Evolutionary conservation across 2,888 invertebrate genomes (phyloP), one percentile per base, ranked within the genome.

Genomic region (Parthenolecanium corni): DNA sequence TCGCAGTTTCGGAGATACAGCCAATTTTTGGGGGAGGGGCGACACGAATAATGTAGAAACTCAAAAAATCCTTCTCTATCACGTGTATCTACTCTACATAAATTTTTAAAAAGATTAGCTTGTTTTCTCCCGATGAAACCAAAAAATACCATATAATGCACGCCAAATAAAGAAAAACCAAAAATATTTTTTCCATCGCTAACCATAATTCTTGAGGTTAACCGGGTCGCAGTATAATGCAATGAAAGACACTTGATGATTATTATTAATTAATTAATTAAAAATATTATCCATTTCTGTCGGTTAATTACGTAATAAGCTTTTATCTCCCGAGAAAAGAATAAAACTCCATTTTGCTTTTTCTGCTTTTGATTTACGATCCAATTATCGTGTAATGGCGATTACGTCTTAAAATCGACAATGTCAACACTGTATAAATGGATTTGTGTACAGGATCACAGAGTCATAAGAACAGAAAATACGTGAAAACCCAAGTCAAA

Each of bases 261-360:
- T 57, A 57, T 57, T 57, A 57, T 57, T 57, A 57, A 57, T 57
- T 56, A 56, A 56, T 56, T 57, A 57, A 57, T 57, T 57, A 57
- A 31, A 57, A 57, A 42, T 42, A 42, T 57, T 57, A 57, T 47
- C 57, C 46, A 57, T 57, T 47, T 44, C 46, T 57, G 24, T 24
- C 23, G 21, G 16, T 42, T 24, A 57, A 57, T 57, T 57, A 57
- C 57, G 57, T 57, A n/a, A n/a, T n/a, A 57, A 57, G 57, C 57
- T 57, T 57, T 57, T 57, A 57, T 57, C 57, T 23, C 23, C 23
- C 54, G 16, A 23, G 24, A 46, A 9, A 31, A 31, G 9, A 31
- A 31, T 31, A 31, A 31, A 46, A 44, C 42, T 57, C 31, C 23
- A 46, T 46, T 21, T 38, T 25, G 20, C 24, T 53, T 38, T 54